phyloP scores from a whole-genome alignment of 2,888 invertebrate species.

The Harpagoxenus sublaevis region DNA sequence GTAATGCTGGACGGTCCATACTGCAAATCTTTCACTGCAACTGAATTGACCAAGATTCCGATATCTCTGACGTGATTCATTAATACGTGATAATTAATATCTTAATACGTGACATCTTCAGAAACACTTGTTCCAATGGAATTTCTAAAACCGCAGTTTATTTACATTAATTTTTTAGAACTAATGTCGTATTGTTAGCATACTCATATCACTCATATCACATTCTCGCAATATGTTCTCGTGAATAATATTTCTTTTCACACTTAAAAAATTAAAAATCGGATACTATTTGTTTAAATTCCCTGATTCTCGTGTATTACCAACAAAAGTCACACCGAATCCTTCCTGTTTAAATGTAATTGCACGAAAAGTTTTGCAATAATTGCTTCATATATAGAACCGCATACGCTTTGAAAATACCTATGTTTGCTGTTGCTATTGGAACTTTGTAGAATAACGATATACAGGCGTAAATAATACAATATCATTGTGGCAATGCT shows the following conservation, averaged over 20 bases:
- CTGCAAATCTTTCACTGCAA: neutral
- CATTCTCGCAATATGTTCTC: neutral
- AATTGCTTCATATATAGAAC: neutral
- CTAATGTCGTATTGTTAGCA: neutral
- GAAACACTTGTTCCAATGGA: neutral
- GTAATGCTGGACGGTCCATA: neutral
- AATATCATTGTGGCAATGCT: slow-evolving; percentile 20
- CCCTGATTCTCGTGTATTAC: neutral
- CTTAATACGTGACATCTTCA: neutral
- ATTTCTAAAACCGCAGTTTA: neutral
- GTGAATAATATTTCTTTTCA: neutral
- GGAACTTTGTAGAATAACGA: slow-evolving; percentile 29
- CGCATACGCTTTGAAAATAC: neutral
- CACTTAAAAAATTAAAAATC: neutral
- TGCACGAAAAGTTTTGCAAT: neutral
- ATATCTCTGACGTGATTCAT: neutral
- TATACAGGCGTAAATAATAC: slow-evolving; percentile 24
- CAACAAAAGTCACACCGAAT: neutral
- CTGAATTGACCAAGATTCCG: neutral
- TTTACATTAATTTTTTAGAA: neutral
- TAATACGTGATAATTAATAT: neutral
- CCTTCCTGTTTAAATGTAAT: slow-evolving; percentile 22
- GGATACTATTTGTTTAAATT: neutral
- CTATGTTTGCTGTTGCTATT: slow-evolving; percentile 6
- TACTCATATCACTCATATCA: neutral